Conservation (phyloP, 2,113 vertebrate genomes). For the Gila orcuttii region DNA sequence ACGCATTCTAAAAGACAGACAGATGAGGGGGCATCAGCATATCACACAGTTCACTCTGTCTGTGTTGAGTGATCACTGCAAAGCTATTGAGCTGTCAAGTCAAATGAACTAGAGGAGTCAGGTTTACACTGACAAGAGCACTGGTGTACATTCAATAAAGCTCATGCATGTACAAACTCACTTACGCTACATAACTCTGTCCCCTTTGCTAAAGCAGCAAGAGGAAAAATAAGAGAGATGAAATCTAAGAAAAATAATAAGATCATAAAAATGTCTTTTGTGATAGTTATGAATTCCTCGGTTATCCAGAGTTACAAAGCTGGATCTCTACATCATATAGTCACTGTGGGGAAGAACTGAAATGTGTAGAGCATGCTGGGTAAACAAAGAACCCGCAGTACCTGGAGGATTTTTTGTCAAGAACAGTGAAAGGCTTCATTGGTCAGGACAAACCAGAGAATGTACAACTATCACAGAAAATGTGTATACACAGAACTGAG, state of each 20-base stretch:
- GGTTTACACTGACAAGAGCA: not conserved
- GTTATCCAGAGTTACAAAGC: not conserved
- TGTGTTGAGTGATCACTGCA: not conserved
- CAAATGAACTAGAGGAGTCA: not conserved
- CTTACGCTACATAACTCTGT: not conserved
- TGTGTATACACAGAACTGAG: no score
- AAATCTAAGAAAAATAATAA: not conserved
- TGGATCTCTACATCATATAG: not conserved
- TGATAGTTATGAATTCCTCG: not conserved
- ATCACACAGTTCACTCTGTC: not conserved
- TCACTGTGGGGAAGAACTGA: not conserved
- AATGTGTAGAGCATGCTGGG: not conserved
- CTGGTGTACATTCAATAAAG: not conserved
- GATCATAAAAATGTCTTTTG: not conserved
- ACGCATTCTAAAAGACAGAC: not conserved
- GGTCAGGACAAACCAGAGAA: not conserved
- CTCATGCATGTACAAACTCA: not conserved
- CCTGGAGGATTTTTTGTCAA: not conserved
- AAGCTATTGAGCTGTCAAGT: slow-evolving; percentile 11
- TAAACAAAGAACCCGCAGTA: not conserved
- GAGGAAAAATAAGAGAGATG: not conserved
- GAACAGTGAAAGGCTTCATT: not conserved
- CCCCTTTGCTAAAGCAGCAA: not conserved
- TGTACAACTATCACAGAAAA: not conserved
- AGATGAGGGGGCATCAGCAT: slow-evolving; percentile 12